These are phyloP conservation scores for Leptoteleia sp. DNA, from an alignment of 1,140 invertebrate species.

Conservation along the genomic window DNA sequence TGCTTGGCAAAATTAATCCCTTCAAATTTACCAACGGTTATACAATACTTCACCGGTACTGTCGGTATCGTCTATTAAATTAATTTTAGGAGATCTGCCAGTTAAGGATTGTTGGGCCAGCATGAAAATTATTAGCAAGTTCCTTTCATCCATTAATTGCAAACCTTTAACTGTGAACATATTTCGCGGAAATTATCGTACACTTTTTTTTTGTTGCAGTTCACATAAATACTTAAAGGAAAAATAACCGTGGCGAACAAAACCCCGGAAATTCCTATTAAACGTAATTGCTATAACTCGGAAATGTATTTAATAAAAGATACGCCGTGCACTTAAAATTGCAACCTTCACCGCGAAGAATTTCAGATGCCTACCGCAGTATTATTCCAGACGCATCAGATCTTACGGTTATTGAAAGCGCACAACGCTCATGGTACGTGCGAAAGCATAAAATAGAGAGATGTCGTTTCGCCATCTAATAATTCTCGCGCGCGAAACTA, in stretches of 20 bases:
- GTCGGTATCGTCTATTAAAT: too few relatives aligned
- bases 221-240: conserved; percentile 34
- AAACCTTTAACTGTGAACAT: conserved; percentile 53
- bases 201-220: conserved; percentile 38
- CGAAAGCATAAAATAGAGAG: conserved; percentile 19
- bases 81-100: too few relatives aligned
- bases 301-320: conserved; percentile 10
- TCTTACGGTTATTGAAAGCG: conserved; percentile 67
- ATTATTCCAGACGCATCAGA: conserved; percentile 72
- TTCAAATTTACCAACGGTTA: too few relatives aligned
- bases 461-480: conserved; percentile 33
- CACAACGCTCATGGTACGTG: conserved; percentile 17
- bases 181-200: conserved; percentile 43
- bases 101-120: too few relatives aligned
- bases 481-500: conserved; percentile 36
- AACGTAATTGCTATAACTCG: conserved; percentile 21
- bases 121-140: too few relatives aligned
- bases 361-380: conserved; percentile 40
- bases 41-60: too few relatives aligned
- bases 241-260: conserved; percentile 12
- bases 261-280: conserved; percentile 9
- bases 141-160: conserved; percentile 48
- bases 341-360: conserved; percentile 53
- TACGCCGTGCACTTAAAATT: conserved; percentile 3
- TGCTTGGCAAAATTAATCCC: too few relatives aligned